Percentiles rank a stretch among this genome's conserved stretches.
These are phyloP conservation scores for Andrena cerasifolii DNA, from an alignment of 1,140 invertebrate genomes.

Conservation along the genomic window DNA sequence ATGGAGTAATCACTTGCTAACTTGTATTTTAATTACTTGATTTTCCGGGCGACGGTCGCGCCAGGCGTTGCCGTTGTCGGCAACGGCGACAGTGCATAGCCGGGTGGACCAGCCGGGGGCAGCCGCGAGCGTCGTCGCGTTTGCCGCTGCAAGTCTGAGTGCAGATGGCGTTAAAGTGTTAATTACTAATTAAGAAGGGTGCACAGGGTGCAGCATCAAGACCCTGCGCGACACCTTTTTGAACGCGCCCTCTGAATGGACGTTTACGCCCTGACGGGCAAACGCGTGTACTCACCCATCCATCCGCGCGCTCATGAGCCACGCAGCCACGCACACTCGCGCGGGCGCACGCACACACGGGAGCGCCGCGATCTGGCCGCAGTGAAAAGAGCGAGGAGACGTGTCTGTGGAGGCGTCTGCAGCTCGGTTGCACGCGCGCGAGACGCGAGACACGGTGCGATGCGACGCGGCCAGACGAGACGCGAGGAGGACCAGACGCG, in stretches of 20 bases:
- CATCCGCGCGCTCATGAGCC: conserved; percentile 63
- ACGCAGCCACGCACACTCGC: conserved; percentile 50
- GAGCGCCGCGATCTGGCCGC: conserved; percentile 19
- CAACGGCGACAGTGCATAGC: background rate
- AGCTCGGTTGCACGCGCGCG: conserved; percentile 37
- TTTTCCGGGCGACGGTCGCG: conserved; percentile 59
- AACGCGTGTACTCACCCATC: conserved; percentile 72
- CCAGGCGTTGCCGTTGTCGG: conserved; percentile 6
- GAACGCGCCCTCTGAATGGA: conserved; percentile 80
- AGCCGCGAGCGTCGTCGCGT: conserved; percentile 31
- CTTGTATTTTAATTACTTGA: conserved; percentile 74
- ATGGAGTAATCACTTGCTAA: conserved; percentile 72
- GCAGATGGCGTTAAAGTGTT: conserved; percentile 80
- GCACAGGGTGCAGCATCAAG: conserved; percentile 69
- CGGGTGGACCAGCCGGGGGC: background rate
- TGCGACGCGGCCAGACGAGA: conserved; percentile 5
- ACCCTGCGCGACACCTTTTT: conserved; percentile 78
- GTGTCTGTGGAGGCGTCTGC: conserved; percentile 20
- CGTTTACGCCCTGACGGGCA: conserved; percentile 76
- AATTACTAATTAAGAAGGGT: conserved; percentile 83
- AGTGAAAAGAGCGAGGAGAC: background rate
- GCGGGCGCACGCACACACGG: conserved; percentile 20
- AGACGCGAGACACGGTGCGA: conserved; percentile 1
- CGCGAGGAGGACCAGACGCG: background rate
- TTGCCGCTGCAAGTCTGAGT: conserved; percentile 66